Evolutionary conservation across 1,140 invertebrate species (phyloP).

Genomic region (Neodiprion pinetum): DNA sequence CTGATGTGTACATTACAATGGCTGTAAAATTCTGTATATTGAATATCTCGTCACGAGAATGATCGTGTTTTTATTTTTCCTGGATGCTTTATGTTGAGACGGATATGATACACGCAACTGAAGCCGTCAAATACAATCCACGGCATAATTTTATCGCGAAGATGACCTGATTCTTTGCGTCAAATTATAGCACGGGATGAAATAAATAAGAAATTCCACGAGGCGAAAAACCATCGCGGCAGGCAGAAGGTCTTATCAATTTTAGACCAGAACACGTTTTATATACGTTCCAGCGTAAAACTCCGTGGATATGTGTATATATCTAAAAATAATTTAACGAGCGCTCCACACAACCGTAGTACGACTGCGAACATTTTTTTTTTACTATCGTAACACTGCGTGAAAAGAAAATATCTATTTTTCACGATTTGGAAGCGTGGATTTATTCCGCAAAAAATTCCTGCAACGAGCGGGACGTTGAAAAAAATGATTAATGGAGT

Average conservation of each 20-base stretch:
- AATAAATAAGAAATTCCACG: neutral
- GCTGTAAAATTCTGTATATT: too few species aligned
- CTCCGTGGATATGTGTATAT: neutral
- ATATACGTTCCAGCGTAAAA: neutral
- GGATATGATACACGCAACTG: too few species aligned
- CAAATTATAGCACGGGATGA: neutral
- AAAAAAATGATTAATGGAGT: too few species aligned
- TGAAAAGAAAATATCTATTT: neutral
- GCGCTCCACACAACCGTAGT: neutral
- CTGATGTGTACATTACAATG: too few species aligned
- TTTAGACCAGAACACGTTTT: neutral
- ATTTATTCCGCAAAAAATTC: too few species aligned
- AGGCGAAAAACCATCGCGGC: neutral
- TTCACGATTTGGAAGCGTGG: too few species aligned
- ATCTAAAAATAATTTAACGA: neutral
- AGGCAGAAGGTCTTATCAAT: slow-evolving; percentile 1
- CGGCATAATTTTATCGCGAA: neutral
- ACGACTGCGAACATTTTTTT: neutral
- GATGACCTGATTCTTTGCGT: slow-evolving; percentile 1
- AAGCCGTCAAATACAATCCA: too few species aligned
- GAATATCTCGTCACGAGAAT: too few species aligned
- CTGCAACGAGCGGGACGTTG: too few species aligned
- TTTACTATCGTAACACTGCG: neutral
- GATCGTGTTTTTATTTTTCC: too few species aligned
- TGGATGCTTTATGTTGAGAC: too few species aligned